Evolutionary conservation across 2,888 invertebrate genomes (phyloP).

Genomic region (Noctua comes): DNA sequence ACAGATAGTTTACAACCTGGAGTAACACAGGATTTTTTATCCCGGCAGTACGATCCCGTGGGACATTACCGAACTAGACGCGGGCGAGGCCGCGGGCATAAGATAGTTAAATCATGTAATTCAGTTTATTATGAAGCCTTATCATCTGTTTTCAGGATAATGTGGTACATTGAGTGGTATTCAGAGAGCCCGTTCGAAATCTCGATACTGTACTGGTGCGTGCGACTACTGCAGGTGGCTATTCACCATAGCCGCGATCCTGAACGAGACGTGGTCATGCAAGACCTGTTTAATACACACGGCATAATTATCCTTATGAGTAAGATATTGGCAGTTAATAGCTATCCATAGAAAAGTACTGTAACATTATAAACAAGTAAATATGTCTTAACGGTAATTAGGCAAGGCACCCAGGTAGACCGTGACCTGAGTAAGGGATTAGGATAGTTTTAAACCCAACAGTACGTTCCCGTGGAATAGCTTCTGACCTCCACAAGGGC

Average conservation of each 20-base stretch:
- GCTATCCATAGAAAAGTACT: neutral
- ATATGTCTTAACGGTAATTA: too few relatives aligned
- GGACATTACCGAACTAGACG: too few relatives aligned
- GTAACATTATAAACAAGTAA: neutral
- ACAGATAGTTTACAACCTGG: too few relatives aligned
- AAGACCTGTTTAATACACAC: slow-evolving; percentile 79
- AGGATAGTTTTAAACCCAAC: neutral
- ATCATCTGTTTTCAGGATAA: slow-evolving; percentile 72
- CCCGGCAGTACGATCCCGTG: too few relatives aligned
- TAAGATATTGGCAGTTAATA: slow-evolving; percentile 65
- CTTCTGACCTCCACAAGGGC: neutral
- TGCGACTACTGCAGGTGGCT: slow-evolving; percentile 77
- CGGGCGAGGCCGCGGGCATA: too few relatives aligned
- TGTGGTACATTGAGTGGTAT: slow-evolving; percentile 89
- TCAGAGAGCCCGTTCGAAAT: slow-evolving; percentile 81
- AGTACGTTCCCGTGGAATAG: neutral
- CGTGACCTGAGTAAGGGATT: neutral
- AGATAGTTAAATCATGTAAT: neutral
- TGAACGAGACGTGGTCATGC: slow-evolving; percentile 61
- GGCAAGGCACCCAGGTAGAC: neutral
- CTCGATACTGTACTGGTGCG: slow-evolving; percentile 82
- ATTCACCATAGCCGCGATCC: slow-evolving; percentile 55
- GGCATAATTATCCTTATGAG: slow-evolving; percentile 83
- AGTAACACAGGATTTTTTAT: too few relatives aligned
- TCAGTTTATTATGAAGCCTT: neutral